Conservation (phyloP, 2,888 invertebrate species). For the Agrotis exclamationis region DNA sequence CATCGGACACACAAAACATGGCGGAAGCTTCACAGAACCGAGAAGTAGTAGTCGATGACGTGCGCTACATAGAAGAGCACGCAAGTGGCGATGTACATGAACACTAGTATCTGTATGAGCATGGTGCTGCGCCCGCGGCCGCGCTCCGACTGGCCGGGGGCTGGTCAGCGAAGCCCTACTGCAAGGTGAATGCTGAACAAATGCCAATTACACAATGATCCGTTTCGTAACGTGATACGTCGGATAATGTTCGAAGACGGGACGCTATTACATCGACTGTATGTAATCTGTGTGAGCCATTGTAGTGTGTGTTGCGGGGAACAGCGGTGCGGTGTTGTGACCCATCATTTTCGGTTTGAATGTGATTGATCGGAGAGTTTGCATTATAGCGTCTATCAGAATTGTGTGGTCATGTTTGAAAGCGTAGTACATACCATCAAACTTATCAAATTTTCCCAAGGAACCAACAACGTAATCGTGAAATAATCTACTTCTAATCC, state of each 20-base stretch:
- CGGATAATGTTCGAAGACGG: constrained; percentile 6
- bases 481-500: no score
- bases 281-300: constrained; percentile 34
- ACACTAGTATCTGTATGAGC: constrained; percentile 89
- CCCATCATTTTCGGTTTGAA: not conserved
- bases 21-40: constrained; percentile 67
- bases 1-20: constrained; percentile 36
- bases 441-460: no score
- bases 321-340: not conserved
- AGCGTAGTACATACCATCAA: not conserved
- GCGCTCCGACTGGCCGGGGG: constrained; percentile 66
- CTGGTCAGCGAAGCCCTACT: constrained; percentile 69
- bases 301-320: constrained; percentile 12
- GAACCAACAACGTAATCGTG: no score
- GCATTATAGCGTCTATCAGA: not conserved
- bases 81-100: constrained; percentile 89
- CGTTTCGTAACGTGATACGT: constrained; percentile 58
- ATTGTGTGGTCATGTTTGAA: not conserved
- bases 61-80: constrained; percentile 88
- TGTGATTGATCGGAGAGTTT: constrained; percentile 4
- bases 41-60: constrained; percentile 87
- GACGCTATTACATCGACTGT: constrained; percentile 21
- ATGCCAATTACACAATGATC: constrained; percentile 66
- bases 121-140: constrained; percentile 73
- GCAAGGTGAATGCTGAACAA: constrained; percentile 72